phyloP scores from a whole-genome alignment of 1,140 invertebrate species.

The Drosophila ananassae region DNA sequence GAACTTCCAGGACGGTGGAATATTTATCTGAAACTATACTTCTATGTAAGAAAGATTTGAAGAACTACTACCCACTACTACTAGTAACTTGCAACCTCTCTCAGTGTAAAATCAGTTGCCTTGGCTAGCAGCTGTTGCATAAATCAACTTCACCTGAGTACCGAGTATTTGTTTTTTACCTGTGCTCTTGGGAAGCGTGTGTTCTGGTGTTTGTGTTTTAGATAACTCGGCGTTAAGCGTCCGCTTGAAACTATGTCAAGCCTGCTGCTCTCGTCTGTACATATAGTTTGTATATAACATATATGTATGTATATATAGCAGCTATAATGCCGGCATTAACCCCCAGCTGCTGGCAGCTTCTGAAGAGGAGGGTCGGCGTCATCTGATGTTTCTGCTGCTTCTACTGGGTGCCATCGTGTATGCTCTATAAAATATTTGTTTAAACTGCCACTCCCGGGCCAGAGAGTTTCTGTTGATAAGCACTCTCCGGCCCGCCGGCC shows the following conservation, averaged over 20 bases:
- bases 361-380: slow-evolving; percentile 23
- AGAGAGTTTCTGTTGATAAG: slow-evolving; percentile 59
- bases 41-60: too few relatives aligned
- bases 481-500: slow-evolving; percentile 60
- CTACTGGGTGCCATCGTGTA: slow-evolving; percentile 11
- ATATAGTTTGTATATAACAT: neutral
- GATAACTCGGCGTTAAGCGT: slow-evolving; percentile 54
- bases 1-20: too few relatives aligned
- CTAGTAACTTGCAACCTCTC: neutral
- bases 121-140: slow-evolving; percentile 72
- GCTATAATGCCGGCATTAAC: slow-evolving; percentile 42
- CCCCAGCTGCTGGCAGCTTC: slow-evolving; percentile 28
- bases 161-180: slow-evolving; percentile 25
- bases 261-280: slow-evolving; percentile 16
- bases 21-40: too few relatives aligned
- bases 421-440: slow-evolving; percentile 82
- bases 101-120: slow-evolving; percentile 45
- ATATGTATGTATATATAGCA: neutral
- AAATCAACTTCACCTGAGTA: slow-evolving; percentile 68
- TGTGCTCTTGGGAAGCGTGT: neutral
- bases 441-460: slow-evolving; percentile 49
- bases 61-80: too few relatives aligned
- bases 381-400: neutral
- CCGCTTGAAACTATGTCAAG: slow-evolving; percentile 74
- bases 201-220: slow-evolving; percentile 49